Evolutionary conservation across 2,113 vertebrate genomes (phyloP).

Genomic region (Eudyptes chrysolophus): DNA sequence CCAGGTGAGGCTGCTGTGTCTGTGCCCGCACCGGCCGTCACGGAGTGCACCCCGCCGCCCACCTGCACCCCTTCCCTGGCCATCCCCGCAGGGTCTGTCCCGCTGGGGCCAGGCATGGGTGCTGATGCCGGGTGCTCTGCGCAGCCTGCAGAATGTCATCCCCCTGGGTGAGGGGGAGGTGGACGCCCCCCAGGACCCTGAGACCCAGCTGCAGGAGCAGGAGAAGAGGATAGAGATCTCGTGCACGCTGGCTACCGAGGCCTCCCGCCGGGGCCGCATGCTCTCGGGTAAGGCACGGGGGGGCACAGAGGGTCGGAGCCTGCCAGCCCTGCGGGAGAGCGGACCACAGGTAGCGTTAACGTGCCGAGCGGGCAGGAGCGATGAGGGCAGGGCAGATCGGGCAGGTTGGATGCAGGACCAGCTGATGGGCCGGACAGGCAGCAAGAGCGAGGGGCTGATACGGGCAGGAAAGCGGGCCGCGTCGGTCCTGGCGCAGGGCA

Average conservation of each 20-base stretch:
- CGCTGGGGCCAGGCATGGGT: accelerated
- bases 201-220: conserved; percentile 93
- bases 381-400: background rate
- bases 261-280: conserved; percentile 91
- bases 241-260: conserved; percentile 91
- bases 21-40: accelerated
- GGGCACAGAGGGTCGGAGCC: accelerated
- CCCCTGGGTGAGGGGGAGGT: conserved; percentile 86
- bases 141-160: conserved; percentile 92
- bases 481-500: background rate
- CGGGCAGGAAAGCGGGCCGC: background rate
- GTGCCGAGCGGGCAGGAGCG: background rate
- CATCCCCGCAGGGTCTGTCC: background rate
- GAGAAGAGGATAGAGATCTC: conserved; percentile 98
- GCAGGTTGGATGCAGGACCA: background rate
- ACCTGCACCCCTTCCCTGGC: accelerated
- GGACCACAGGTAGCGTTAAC: background rate
- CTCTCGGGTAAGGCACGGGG: conserved; percentile 86
- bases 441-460: background rate
- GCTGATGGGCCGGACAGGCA: background rate
- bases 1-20: conserved; percentile 78
- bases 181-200: conserved; percentile 81
- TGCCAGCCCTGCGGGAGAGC: accelerated
- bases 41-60: background rate
- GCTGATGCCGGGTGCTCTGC: background rate